Percentiles rank a stretch among this genome's conserved stretches.
Conservation (phyloP, 2,113 vertebrate genomes). For the Psephotus haematonotus region DNA sequence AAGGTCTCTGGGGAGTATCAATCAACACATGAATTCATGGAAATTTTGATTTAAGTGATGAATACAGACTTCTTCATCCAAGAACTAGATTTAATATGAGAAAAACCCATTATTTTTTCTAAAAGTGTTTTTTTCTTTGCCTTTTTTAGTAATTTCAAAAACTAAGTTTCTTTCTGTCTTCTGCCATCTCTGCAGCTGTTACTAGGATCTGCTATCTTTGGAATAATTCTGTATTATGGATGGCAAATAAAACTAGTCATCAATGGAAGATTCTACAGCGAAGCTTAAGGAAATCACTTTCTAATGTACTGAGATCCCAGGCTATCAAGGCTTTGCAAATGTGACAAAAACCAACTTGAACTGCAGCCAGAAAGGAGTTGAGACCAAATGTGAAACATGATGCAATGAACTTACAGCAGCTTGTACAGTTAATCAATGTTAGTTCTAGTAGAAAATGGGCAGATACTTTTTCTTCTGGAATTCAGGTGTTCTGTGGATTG, state of each 20-base stretch:
- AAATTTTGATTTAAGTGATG: neutral
- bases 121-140: neutral
- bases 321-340: neutral
- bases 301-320: neutral
- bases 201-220: neutral
- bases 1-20: neutral
- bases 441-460: neutral
- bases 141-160: neutral
- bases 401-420: neutral
- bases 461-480: neutral
- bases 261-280: neutral
- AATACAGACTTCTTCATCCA: neutral
- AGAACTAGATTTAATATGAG: neutral
- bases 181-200: neutral
- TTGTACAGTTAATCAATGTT: neutral
- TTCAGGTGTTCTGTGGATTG: neutral
- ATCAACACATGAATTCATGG: neutral
- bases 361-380: neutral
- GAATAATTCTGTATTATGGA: neutral
- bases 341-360: neutral
- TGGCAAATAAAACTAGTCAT: neutral
- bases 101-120: neutral
- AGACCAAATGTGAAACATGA: neutral
- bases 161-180: neutral
- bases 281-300: neutral